A percentile compares a stretch with the other conserved stretches of the same genome.
phyloP scores from a whole-genome alignment of 2,797 vertebrate genomes.

The Peromyscus nudipes region DNA sequence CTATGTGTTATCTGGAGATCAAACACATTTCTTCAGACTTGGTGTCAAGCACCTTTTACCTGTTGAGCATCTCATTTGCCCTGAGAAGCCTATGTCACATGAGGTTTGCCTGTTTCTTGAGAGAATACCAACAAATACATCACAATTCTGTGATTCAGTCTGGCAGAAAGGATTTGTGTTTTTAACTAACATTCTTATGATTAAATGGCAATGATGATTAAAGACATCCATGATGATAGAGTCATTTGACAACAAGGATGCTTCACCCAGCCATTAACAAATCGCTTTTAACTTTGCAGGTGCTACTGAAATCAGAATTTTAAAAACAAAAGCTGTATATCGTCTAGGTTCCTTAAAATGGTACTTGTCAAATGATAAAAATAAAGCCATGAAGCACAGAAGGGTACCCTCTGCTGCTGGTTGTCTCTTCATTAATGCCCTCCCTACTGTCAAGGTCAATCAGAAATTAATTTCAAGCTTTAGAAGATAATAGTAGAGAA shows the following conservation, averaged over 20 bases:
- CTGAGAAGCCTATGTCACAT: not conserved
- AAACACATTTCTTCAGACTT: not conserved
- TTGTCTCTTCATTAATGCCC: not conserved
- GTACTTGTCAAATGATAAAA: not conserved
- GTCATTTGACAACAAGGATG: not conserved
- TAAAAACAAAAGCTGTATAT: not conserved
- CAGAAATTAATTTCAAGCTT: not conserved
- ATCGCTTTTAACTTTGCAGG: not conserved
- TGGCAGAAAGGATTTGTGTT: not conserved
- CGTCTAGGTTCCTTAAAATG: not conserved
- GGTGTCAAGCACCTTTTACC: not conserved
- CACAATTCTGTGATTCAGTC: not conserved
- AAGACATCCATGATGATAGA: not conserved
- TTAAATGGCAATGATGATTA: not conserved
- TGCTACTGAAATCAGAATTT: not conserved
- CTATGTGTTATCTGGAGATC: not conserved
- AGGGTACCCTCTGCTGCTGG: not conserved
- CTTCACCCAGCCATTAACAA: not conserved
- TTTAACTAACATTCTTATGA: not conserved
- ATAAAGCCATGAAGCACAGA: not conserved
- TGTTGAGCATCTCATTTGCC: not conserved
- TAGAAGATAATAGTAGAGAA: not conserved
- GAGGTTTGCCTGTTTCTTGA: not conserved
- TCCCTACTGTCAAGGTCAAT: not conserved
- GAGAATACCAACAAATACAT: not conserved